These are phyloP conservation scores for Hyla sarda DNA, from an alignment of 2,113 vertebrate species.

Conservation along the genomic window DNA sequence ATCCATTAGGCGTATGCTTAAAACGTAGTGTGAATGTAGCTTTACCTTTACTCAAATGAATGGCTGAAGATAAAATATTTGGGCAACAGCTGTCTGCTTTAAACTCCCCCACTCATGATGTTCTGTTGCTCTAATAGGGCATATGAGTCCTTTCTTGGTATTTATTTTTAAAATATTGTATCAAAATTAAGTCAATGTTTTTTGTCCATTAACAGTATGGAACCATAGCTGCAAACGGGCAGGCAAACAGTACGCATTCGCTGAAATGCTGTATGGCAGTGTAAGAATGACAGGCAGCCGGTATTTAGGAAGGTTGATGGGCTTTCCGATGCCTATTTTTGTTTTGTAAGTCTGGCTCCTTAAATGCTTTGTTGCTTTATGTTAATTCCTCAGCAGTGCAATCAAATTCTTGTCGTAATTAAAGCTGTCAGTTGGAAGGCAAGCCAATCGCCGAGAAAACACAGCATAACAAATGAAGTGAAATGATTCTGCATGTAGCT, in stretches of 20 bases:
- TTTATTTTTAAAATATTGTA: too few species aligned
- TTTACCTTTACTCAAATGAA: too few species aligned
- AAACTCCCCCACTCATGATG: too few species aligned
- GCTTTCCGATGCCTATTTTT: slow-evolving; percentile 62
- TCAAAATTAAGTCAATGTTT: not conserved
- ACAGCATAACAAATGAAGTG: slow-evolving; percentile 93
- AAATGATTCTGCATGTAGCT: slow-evolving; percentile 92
- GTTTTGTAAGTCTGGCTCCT: slow-evolving; percentile 73
- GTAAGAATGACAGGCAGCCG: slow-evolving; percentile 28
- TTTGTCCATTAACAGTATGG: not conserved
- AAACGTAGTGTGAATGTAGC: too few species aligned
- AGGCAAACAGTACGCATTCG: not conserved
- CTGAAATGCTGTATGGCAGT: not conserved
- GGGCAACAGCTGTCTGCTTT: not conserved
- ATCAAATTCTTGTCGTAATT: slow-evolving; percentile 96
- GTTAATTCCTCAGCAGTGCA: slow-evolving; percentile 86
- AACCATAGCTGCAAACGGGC: not conserved
- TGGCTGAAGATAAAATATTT: too few species aligned
- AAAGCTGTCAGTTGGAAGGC: slow-evolving; percentile 96
- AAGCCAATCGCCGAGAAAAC: slow-evolving; percentile 87
- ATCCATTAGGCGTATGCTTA: too few species aligned
- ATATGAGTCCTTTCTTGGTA: too few species aligned
- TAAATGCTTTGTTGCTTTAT: slow-evolving; percentile 85
- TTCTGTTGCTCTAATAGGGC: too few species aligned
- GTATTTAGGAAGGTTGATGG: slow-evolving; percentile 48